Percentiles rank a stretch among this genome's conserved stretches.
Conservation (phyloP, 2,113 vertebrate genomes). For the Phyllopteryx taeniolatus region DNA sequence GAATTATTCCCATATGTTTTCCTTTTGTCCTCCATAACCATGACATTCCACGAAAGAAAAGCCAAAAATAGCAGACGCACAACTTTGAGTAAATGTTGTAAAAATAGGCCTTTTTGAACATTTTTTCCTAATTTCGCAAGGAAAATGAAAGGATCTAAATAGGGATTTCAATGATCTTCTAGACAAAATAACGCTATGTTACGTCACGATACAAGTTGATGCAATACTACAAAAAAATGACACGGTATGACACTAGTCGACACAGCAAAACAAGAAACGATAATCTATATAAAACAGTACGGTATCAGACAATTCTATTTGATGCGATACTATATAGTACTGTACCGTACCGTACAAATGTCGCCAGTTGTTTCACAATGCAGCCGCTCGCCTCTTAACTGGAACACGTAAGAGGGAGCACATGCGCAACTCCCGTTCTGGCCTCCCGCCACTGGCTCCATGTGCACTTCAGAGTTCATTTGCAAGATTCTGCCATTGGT, state of each 20-base stretch:
- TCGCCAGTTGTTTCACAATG: background rate
- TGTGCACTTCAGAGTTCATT: no score
- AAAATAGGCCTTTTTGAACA: background rate
- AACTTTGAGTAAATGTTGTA: background rate
- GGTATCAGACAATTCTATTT: no score
- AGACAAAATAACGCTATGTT: no score
- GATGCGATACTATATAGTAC: no score
- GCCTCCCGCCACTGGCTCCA: no score
- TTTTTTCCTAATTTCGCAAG: background rate
- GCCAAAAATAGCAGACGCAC: background rate
- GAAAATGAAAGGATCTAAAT: background rate
- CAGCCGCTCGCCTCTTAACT: background rate
- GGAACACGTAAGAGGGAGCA: background rate
- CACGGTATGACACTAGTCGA: no score
- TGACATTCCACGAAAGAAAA: background rate
- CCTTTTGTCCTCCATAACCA: background rate
- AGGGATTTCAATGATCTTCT: background rate
- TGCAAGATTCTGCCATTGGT: no score
- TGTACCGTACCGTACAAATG: background rate
- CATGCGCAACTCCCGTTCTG: background rate
- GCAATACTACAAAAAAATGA: no score
- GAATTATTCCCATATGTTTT: background rate
- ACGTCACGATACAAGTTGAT: no score
- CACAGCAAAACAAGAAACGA: no score
- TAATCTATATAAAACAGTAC: no score